phyloP scores from a whole-genome alignment of 2,888 invertebrate genomes.

The Drosophila yooni region DNA sequence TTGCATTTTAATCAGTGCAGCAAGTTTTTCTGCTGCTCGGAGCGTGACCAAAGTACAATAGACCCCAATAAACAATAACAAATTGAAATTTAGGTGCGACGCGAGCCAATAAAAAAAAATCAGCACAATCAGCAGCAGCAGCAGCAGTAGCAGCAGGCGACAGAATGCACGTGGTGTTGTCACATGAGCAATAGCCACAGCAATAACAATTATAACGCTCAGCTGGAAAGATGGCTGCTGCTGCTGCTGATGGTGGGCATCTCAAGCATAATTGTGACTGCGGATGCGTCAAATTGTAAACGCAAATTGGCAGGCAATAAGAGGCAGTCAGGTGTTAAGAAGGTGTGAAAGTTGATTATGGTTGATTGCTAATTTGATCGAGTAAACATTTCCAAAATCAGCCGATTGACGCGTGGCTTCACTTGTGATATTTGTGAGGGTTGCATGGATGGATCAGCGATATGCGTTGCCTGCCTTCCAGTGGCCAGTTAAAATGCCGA shows the following conservation, averaged over 20 bases:
- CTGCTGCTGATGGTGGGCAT: not conserved
- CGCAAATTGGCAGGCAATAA: slow-evolving; percentile 72
- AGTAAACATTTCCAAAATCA: slow-evolving; percentile 58
- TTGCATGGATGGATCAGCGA: slow-evolving; percentile 1
- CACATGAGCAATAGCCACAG: slow-evolving; percentile 44
- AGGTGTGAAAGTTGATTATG: slow-evolving; percentile 16
- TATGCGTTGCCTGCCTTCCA: slow-evolving; percentile 18
- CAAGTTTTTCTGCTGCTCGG: slow-evolving; percentile 9
- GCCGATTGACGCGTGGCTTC: slow-evolving; percentile 50
- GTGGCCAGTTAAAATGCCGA: slow-evolving; percentile 3
- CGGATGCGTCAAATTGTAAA: slow-evolving; percentile 76
- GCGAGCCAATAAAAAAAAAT: slow-evolving; percentile 14
- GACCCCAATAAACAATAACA: slow-evolving; percentile 36
- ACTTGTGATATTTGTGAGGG: slow-evolving; percentile 40
- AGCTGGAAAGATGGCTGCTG: slow-evolving; percentile 14
- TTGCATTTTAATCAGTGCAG: slow-evolving; percentile 3
- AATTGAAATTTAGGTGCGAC: slow-evolving; percentile 31
- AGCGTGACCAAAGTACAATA: slow-evolving; percentile 52
- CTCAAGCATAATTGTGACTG: slow-evolving; percentile 57
- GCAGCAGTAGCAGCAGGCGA: slow-evolving; percentile 11
- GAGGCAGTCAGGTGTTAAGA: slow-evolving; percentile 65
- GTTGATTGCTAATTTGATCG: slow-evolving; percentile 50
- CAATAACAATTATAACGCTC: slow-evolving; percentile 16
- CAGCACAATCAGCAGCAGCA: not conserved
- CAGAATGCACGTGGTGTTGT: slow-evolving; percentile 57